Percentiles rank a stretch among this genome's conserved stretches.
Conservation (phyloP, 2,797 vertebrate species). For the Pangasius larnaudii region DNA sequence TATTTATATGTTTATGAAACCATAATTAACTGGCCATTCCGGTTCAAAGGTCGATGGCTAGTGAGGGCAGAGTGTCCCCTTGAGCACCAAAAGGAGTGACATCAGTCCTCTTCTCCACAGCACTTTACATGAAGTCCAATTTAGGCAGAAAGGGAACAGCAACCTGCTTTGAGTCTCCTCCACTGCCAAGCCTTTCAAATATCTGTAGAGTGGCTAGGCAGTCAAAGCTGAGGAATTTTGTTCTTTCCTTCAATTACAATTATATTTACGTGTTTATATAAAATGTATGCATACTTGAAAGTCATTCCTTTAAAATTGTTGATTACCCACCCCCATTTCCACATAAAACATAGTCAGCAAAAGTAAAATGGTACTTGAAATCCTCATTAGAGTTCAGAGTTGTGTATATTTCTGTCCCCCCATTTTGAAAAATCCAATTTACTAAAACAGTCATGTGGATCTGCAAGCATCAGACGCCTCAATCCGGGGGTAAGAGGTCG, state of each 20-base stretch:
- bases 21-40: slow-evolving; percentile 89
- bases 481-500: slow-evolving; percentile 88
- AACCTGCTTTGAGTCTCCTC: slow-evolving; percentile 34
- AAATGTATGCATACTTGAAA: slow-evolving; percentile 67
- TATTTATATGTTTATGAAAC: slow-evolving; percentile 62
- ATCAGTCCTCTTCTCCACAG: slow-evolving; percentile 65
- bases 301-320: slow-evolving; percentile 73
- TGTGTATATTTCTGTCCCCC: slow-evolving; percentile 72
- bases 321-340: slow-evolving; percentile 34
- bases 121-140: slow-evolving; percentile 62
- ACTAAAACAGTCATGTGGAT: slow-evolving; percentile 54
- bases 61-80: slow-evolving; percentile 86
- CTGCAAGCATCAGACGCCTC: slow-evolving; percentile 59
- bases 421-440: slow-evolving; percentile 53
- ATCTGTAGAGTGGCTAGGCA: slow-evolving; percentile 64
- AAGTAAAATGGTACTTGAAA: slow-evolving; percentile 84
- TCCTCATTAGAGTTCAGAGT: slow-evolving; percentile 70
- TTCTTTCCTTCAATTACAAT: slow-evolving; percentile 74
- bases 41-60: slow-evolving; percentile 85
- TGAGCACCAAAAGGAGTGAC: slow-evolving; percentile 85
- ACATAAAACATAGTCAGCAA: slow-evolving; percentile 83
- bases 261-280: slow-evolving; percentile 54
- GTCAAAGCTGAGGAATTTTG: slow-evolving; percentile 63
- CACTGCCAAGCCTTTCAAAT: slow-evolving; percentile 36
- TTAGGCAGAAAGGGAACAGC: slow-evolving; percentile 70